Evolutionary conservation across 2,797 vertebrate genomes (phyloP).

Genomic region (Falco cherrug): DNA sequence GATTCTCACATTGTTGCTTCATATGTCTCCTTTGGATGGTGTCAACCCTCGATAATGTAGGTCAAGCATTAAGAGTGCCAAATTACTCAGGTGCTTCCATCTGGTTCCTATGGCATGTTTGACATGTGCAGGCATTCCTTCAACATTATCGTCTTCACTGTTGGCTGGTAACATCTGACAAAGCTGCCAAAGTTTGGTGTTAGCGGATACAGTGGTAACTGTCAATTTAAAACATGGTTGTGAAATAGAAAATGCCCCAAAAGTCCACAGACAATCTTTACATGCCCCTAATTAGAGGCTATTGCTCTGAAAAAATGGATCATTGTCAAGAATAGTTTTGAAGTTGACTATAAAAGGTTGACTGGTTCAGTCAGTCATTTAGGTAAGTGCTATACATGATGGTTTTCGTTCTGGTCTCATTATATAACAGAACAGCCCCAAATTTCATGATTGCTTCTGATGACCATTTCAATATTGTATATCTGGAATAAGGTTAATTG

Average conservation of each 20-base stretch:
- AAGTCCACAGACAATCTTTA: neutral
- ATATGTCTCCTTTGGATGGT: neutral
- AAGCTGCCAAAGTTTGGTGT: neutral
- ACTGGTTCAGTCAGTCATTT: neutral
- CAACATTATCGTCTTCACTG: neutral
- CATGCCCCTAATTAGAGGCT: neutral
- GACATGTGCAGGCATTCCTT: neutral
- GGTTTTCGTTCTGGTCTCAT: neutral
- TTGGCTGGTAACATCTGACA: neutral
- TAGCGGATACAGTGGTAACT: neutral
- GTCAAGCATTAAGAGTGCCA: conserved; percentile 31
- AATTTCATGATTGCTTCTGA: neutral
- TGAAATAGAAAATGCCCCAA: neutral
- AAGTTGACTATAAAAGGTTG: neutral
- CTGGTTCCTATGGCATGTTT: neutral
- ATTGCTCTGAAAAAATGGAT: neutral
- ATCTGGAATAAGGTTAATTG: neutral
- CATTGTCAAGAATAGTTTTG: neutral
- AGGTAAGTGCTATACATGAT: neutral
- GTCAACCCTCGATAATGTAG: neutral
- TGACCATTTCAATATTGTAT: neutral
- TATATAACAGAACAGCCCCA: neutral
- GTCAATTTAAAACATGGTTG: neutral
- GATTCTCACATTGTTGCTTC: neutral
- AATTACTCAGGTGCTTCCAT: conserved; percentile 34